Conservation (phyloP, 2,113 vertebrate genomes). For the Archocentrus centrarchus region DNA sequence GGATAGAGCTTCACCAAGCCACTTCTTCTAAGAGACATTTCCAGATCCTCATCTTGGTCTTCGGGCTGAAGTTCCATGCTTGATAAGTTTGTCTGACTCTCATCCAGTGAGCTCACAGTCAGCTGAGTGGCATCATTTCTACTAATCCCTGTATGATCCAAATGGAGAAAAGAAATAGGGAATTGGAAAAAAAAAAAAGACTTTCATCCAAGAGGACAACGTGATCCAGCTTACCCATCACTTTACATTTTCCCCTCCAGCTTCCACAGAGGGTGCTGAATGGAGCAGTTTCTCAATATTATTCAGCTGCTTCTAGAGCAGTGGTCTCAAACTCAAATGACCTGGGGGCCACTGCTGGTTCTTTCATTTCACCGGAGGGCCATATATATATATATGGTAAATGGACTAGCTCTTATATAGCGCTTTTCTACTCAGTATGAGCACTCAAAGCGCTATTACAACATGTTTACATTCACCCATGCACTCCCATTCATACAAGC, state of each 20-base stretch:
- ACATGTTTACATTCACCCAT: too few species aligned
- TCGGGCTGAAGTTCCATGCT: constrained; percentile 46
- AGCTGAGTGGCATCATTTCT: constrained; percentile 16
- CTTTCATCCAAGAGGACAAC: too few species aligned
- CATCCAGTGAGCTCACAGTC: constrained; percentile 21
- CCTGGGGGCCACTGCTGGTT: too few species aligned
- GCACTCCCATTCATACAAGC: too few species aligned
- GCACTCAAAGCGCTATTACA: too few species aligned
- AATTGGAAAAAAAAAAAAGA: not conserved
- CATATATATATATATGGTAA: too few species aligned
- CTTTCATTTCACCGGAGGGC: too few species aligned
- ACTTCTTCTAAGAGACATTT: constrained; percentile 69
- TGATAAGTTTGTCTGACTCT: constrained; percentile 21
- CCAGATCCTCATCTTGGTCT: constrained; percentile 72
- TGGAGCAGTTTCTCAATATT: too few species aligned
- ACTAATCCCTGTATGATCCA: constrained; percentile 32
- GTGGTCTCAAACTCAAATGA: too few species aligned
- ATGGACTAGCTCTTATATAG: too few species aligned
- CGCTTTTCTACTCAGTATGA: too few species aligned
- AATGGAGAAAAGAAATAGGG: not conserved
- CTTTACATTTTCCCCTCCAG: not conserved
- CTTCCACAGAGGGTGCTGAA: accelerated
- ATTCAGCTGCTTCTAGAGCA: too few species aligned
- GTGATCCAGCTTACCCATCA: not conserved
- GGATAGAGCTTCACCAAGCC: constrained; percentile 76